These are phyloP conservation scores for Julus scandinavius DNA, from an alignment of 2,888 invertebrate species.

Conservation along the genomic window DNA sequence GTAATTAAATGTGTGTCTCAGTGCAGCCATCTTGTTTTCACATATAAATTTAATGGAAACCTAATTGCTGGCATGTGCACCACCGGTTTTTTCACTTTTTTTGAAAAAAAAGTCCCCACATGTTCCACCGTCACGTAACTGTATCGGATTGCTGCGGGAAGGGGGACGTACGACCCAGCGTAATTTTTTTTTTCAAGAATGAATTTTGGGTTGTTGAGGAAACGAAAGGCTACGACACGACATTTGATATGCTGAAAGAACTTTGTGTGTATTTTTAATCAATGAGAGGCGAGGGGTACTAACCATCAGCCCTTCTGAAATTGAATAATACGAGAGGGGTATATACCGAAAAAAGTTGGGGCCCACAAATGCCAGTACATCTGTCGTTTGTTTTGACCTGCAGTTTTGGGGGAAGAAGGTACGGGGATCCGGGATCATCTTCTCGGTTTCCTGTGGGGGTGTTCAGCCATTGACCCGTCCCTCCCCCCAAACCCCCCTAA, in stretches of 20 bases:
- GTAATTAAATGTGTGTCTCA: background rate
- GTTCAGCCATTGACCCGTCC: background rate
- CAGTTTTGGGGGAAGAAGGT: conserved; percentile 36
- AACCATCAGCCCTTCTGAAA: background rate
- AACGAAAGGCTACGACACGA: background rate
- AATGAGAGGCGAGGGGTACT: conserved; percentile 13
- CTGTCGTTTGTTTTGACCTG: conserved; percentile 50
- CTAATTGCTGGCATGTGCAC: conserved; percentile 3
- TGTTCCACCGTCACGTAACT: conserved; percentile 12
- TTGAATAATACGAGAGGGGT: conserved; percentile 14
- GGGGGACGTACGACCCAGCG: background rate
- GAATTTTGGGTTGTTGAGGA: background rate
- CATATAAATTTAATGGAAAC: background rate
- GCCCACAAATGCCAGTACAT: conserved; percentile 23
- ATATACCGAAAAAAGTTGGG: conserved; percentile 3
- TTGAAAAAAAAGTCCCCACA: background rate
- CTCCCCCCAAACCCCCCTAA: background rate
- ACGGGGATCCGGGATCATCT: conserved; percentile 24
- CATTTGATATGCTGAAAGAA: conserved; percentile 8
- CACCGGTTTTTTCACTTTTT: background rate
- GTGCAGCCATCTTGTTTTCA: background rate
- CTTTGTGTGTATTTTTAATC: conserved; percentile 5
- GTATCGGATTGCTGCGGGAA: conserved; percentile 12
- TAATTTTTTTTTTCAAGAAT: conserved; percentile 2
- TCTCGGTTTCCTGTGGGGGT: conserved; percentile 39